Evolutionary conservation across 1,140 invertebrate genomes (phyloP), one percentile per base, ranked within the genome.

Genomic region (Hyphantria cunea): DNA sequence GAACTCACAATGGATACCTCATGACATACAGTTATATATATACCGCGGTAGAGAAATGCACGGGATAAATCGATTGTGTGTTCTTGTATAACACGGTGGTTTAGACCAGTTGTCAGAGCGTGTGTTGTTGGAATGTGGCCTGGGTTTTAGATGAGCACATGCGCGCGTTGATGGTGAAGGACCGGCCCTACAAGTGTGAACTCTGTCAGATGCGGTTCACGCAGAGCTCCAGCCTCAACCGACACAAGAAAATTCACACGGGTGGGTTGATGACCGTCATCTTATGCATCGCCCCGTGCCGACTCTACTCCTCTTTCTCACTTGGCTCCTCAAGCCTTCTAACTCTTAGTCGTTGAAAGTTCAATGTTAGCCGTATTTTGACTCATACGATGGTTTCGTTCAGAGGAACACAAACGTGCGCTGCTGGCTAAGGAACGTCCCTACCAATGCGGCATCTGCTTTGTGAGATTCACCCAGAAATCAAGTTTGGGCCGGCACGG

Each of bases 191-290:
- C 89, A 92, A 94, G 91, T 97, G 96, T 90, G 93, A 94, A 67
- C 89, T 94, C 74, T 95, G 95, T 87, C 91, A 94, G 74, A 95
- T 95, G 86, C 92, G 94, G 82, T 96, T 95, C 91, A 95, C 94
- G 66, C 94, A 95, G 85, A 96, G 95, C 89, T 95, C 94, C 78
- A 95, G 94, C 84, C 89, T 95, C 70, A 94, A 96, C 91, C 95
- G 96, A 72, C 96, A 97, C 92, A 96, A 96, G 90, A 92, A 95
- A 75, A 95, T 95, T 78, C 96, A 96, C 84, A 96, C 95, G 50
- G 95, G 95, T 92, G 85, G 85, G 90, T 91, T 83, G 31, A 64
- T 51, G 41, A 44, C 41, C 9, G 8, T 13, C 11, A 52, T 64
- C 66, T 78, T 67, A 66, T 68, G 63, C 70, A 65, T 66, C 68